Conservation (phyloP, 2,888 invertebrate species). For the Tachina fera region DNA sequence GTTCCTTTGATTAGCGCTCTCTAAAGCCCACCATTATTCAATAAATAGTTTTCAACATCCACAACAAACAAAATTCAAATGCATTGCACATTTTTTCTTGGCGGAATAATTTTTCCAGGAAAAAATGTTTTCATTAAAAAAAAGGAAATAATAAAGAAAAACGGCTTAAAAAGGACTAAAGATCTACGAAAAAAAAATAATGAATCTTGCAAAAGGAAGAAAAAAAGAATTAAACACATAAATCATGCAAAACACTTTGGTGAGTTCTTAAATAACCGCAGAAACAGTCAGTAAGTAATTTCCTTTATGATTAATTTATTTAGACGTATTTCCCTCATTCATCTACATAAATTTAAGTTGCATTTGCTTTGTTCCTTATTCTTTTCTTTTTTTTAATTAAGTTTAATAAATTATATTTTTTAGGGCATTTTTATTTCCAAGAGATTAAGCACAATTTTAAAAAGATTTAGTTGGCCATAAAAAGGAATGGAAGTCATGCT, state of each 20-base stretch:
- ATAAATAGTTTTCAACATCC: neutral
- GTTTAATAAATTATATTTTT: slow-evolving; percentile 52
- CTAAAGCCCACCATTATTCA: neutral
- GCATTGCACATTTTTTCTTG: slow-evolving; percentile 21
- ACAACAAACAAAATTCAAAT: slow-evolving; percentile 44
- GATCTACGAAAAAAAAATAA: slow-evolving; percentile 22
- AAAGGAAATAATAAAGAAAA: neutral
- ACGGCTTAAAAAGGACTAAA: slow-evolving; percentile 43
- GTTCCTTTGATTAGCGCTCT: neutral
- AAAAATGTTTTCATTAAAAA: slow-evolving; percentile 7
- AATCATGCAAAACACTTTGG: slow-evolving; percentile 66
- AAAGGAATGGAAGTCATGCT: too few relatives aligned
- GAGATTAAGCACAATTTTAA: slow-evolving; percentile 65
- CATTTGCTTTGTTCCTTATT: slow-evolving; percentile 27
- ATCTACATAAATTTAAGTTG: neutral
- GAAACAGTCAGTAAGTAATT: slow-evolving; percentile 77
- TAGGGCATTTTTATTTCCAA: neutral
- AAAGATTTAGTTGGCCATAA: too few relatives aligned
- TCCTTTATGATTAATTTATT: slow-evolving; percentile 81
- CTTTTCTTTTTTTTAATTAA: slow-evolving; percentile 31
- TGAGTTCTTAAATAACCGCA: slow-evolving; percentile 73
- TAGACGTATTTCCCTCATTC: slow-evolving; percentile 75
- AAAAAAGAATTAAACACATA: slow-evolving; percentile 52
- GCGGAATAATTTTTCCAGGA: slow-evolving; percentile 10
- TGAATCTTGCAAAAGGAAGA: neutral